These are phyloP conservation scores for Actinemys pallida DNA, from an alignment of 2,113 vertebrate genomes.

Conservation along the genomic window DNA sequence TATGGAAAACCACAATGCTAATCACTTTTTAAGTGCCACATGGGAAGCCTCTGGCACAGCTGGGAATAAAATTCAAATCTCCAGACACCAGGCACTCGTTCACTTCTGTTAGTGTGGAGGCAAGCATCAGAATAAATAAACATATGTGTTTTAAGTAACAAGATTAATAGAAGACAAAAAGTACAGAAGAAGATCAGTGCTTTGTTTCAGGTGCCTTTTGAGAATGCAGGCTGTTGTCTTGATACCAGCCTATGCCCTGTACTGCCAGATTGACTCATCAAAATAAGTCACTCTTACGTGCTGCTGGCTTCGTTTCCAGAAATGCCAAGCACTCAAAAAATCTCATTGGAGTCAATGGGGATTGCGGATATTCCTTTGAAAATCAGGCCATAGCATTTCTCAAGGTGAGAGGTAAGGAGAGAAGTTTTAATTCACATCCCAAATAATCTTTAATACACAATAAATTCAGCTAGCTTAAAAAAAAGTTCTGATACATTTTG, in stretches of 20 bases:
- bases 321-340: neutral
- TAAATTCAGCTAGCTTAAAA: neutral
- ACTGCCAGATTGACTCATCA: neutral
- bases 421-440: neutral
- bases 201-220: neutral
- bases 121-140: neutral
- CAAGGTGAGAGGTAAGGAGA: neutral
- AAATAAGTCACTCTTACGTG: neutral
- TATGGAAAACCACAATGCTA: fast-evolving
- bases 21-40: fast-evolving
- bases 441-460: neutral
- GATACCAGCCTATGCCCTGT: neutral
- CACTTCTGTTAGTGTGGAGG: neutral
- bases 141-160: neutral
- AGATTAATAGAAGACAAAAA: neutral
- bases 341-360: neutral
- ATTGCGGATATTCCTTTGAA: neutral
- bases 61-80: neutral
- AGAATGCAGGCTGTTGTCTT: neutral
- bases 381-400: neutral
- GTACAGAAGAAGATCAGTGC: neutral
- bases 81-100: neutral
- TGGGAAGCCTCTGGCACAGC: neutral
- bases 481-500: neutral
- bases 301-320: neutral